These are phyloP conservation scores for Sphaerodactylus townsendi DNA, from an alignment of 2,113 vertebrate genomes.

Conservation along the genomic window DNA sequence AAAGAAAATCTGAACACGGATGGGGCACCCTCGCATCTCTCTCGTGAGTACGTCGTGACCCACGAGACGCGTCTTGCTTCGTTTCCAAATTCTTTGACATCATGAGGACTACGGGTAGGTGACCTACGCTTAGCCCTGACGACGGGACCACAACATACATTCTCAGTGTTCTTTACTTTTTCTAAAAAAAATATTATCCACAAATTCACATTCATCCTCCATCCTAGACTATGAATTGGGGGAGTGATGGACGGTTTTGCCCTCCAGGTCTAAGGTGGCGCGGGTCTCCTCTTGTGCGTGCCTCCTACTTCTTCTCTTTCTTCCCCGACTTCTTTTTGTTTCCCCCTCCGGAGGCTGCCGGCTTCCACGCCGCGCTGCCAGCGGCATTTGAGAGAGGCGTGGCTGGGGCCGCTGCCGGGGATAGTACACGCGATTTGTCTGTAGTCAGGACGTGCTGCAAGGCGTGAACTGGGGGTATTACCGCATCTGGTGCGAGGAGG, in stretches of 20 bases:
- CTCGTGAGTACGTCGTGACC: constrained; percentile 54
- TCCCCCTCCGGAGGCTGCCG: constrained; percentile 74
- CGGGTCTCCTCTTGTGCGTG: constrained; percentile 37
- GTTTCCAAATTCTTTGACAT: constrained; percentile 51
- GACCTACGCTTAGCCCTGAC: constrained; percentile 57
- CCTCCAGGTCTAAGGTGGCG: constrained; percentile 64
- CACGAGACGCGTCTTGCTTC: constrained; percentile 57
- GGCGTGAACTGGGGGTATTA: constrained; percentile 97
- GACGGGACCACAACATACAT: constrained; percentile 58
- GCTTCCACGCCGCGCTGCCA: constrained; percentile 79
- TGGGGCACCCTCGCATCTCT: constrained; percentile 49
- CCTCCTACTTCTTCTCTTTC: constrained; percentile 95
- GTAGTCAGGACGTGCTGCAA: constrained; percentile 96
- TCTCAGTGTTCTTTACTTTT: constrained; percentile 54
- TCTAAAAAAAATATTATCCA: constrained; percentile 8
- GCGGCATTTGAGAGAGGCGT: constrained; percentile 89
- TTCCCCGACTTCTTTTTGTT: constrained; percentile 99
- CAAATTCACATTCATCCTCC: constrained; percentile 69
- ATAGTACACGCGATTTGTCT: constrained; percentile 98
- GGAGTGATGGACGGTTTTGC: constrained; percentile 70
- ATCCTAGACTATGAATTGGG: constrained; percentile 61
- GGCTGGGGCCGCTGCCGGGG: constrained; percentile 93
- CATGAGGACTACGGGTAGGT: constrained; percentile 64
- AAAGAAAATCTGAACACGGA: constrained; percentile 49
- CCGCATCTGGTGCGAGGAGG: too few species aligned